Evolutionary conservation across 1,140 invertebrate species (phyloP).

Genomic region (Littorina saxatilis): DNA sequence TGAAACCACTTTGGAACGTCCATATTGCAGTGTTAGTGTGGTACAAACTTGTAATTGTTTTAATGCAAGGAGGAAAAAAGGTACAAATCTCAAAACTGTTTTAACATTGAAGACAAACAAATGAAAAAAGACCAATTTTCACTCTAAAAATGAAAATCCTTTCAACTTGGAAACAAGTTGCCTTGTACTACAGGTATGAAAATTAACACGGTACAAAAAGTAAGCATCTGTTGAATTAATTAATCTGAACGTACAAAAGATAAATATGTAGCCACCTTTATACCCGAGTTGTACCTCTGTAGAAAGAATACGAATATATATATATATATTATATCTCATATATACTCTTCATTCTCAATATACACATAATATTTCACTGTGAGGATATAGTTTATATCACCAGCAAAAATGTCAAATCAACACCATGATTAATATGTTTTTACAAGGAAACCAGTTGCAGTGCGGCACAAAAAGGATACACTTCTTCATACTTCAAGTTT

Average conservation of each 20-base stretch:
- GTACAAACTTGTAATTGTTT: too few relatives aligned
- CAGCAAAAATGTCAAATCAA: not conserved
- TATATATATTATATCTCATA: not conserved
- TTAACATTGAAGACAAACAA: constrained; percentile 15
- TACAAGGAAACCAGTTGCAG: too few relatives aligned
- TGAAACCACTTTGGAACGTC: too few relatives aligned
- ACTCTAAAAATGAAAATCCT: constrained; percentile 7
- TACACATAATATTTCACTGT: not conserved
- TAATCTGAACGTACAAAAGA: constrained; percentile 35
- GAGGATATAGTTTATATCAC: constrained; percentile 8
- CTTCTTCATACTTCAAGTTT: too few relatives aligned
- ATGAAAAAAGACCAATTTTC: not conserved
- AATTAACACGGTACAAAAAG: constrained; percentile 38
- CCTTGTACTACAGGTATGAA: constrained; percentile 22
- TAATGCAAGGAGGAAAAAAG: not conserved
- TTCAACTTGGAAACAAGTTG: constrained; percentile 14
- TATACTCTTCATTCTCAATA: not conserved
- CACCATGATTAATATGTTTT: too few relatives aligned
- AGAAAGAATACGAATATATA: constrained; percentile 43
- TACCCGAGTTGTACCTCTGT: constrained; percentile 35
- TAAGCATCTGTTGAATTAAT: constrained; percentile 32
- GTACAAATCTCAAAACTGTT: not conserved
- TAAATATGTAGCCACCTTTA: constrained; percentile 38
- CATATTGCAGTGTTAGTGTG: too few relatives aligned
- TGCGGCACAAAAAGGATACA: too few relatives aligned